Evolutionary conservation across 2,113 vertebrate species (phyloP).

Genomic region (Percopsis transmontana): DNA sequence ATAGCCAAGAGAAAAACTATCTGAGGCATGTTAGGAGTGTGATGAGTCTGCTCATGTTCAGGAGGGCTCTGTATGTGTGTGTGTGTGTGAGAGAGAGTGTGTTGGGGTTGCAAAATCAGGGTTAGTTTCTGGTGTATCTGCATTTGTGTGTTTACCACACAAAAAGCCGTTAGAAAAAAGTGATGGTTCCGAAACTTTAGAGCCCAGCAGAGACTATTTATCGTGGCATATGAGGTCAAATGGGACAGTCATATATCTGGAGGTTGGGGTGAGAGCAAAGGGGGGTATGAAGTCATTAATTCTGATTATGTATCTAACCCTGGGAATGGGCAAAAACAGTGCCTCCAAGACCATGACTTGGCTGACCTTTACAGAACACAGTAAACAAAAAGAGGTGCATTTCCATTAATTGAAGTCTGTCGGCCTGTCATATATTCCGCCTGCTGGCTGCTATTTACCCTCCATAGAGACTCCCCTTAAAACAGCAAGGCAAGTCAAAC

Average conservation of each 20-base stretch:
- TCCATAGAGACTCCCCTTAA: constrained; percentile 83
- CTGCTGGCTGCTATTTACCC: constrained; percentile 89
- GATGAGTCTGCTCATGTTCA: constrained; percentile 68
- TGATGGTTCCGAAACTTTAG: constrained; percentile 77
- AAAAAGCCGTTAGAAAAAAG: constrained; percentile 56
- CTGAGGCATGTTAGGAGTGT: constrained; percentile 59
- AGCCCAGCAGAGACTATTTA: constrained; percentile 87
- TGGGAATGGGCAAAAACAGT: constrained; percentile 93
- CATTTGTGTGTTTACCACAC: constrained; percentile 26
- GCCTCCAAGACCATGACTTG: constrained; percentile 83
- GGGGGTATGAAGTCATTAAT: constrained; percentile 87
- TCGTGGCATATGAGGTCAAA: constrained; percentile 87
- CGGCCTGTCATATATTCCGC: constrained; percentile 85
- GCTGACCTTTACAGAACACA: constrained; percentile 88
- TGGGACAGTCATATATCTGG: constrained; percentile 89
- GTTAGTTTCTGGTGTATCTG: background rate
- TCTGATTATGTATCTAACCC: constrained; percentile 96
- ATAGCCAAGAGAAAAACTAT: constrained; percentile 66
- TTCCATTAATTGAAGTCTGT: constrained; percentile 88
- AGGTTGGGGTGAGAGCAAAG: constrained; percentile 75
- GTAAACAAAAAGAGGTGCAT: constrained; percentile 93
- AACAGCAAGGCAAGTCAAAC: constrained; percentile 79
- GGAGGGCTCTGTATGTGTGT: constrained; percentile 29
- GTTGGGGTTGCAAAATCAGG: background rate
- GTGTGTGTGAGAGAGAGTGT: constrained; percentile 8